Evolutionary conservation across 1,140 invertebrate genomes (phyloP).

Genomic region (Cepaea nemoralis): DNA sequence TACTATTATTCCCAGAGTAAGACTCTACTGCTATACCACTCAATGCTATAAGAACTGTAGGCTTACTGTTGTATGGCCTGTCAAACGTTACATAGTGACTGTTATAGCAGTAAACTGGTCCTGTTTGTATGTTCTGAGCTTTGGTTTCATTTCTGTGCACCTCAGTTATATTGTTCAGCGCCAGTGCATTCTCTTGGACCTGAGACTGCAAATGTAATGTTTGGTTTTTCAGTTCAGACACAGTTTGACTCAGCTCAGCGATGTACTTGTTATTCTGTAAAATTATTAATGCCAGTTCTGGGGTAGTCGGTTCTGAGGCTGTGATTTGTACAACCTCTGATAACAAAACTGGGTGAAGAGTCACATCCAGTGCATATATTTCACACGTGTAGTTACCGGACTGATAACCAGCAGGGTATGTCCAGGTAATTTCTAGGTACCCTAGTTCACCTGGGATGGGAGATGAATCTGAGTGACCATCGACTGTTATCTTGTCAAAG

Average conservation of each 20-base stretch:
- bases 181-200: neutral
- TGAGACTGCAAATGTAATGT: neutral
- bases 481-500: neutral
- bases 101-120: neutral
- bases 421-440: neutral
- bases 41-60: neutral
- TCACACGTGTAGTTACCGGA: constrained; percentile 2
- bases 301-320: neutral
- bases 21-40: no score
- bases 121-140: neutral
- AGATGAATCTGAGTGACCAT: neutral
- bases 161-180: neutral
- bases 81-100: neutral
- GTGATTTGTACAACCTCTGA: neutral
- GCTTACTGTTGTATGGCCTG: neutral
- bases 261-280: no score
- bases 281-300: neutral
- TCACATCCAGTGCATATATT: neutral
- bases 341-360: neutral
- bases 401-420: neutral
- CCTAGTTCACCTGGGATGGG: constrained; percentile 10
- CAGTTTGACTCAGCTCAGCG: neutral
- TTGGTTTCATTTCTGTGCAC: no score
- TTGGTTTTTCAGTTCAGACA: neutral
- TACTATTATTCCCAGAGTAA: no score